Conservation (phyloP, 2,888 invertebrate genomes). For the Eulithis testata region DNA sequence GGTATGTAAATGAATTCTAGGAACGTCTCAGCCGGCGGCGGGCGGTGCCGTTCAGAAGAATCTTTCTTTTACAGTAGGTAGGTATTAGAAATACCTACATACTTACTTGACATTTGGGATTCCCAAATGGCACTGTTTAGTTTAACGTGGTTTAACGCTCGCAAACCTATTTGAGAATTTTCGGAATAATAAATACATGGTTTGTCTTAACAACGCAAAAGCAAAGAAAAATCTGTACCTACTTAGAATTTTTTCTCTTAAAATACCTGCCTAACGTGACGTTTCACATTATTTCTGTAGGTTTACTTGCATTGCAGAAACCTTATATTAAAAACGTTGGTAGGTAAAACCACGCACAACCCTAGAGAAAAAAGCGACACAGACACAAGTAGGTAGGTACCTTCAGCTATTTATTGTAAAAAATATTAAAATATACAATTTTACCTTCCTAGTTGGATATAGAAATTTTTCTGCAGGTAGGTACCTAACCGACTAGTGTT, state of each 20-base stretch:
- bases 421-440: too few species aligned
- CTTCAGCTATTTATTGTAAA: too few species aligned
- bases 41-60: slow-evolving; percentile 42
- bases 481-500: not conserved
- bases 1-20: slow-evolving; percentile 74
- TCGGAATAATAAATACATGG: too few species aligned
- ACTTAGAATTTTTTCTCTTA: too few species aligned
- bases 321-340: not conserved
- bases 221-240: too few species aligned
- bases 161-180: too few species aligned
- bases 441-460: not conserved
- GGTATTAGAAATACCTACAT: slow-evolving; percentile 30
- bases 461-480: not conserved
- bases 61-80: slow-evolving; percentile 48
- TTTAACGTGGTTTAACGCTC: too few species aligned
- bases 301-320: too few species aligned
- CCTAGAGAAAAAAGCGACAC: not conserved
- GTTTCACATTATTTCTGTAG: too few species aligned
- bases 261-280: too few species aligned
- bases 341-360: not conserved
- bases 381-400: not conserved
- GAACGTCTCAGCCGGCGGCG: slow-evolving; percentile 58
- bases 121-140: not conserved
- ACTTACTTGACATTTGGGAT: not conserved
- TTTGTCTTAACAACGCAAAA: too few species aligned